Conservation (phyloP, 2,888 invertebrate genomes). For the Pollenia angustigena region DNA sequence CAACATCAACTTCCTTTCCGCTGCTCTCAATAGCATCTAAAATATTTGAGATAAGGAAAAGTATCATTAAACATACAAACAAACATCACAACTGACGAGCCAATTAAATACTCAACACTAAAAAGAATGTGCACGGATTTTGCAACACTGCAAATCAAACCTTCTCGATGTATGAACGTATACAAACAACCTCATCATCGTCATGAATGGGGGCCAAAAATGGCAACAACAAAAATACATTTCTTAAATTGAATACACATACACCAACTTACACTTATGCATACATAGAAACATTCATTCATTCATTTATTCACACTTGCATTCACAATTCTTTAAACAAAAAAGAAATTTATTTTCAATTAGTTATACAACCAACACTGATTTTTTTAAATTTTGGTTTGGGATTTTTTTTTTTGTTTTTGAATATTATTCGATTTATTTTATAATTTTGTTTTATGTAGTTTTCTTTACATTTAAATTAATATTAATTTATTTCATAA, state of each 20-base stretch:
- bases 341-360: conserved; percentile 7
- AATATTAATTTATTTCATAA: conserved; percentile 59
- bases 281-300: background rate
- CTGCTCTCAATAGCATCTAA: conserved; percentile 38
- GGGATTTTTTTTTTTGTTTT: conserved; percentile 15
- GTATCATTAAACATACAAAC: conserved; percentile 14
- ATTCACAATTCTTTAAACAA: background rate
- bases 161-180: background rate
- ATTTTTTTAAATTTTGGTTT: conserved; percentile 26
- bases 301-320: conserved; percentile 14
- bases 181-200: background rate
- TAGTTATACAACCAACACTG: conserved; percentile 64
- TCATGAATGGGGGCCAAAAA: conserved; percentile 46
- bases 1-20: conserved; percentile 23
- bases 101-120: conserved; percentile 58
- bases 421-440: conserved; percentile 48
- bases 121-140: conserved; percentile 53
- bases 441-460: conserved; percentile 16
- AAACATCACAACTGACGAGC: conserved; percentile 47
- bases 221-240: conserved; percentile 9
- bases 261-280: background rate
- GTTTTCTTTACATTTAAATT: conserved; percentile 58
- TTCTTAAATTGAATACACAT: conserved; percentile 24
- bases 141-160: conserved; percentile 48
- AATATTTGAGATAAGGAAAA: conserved; percentile 18